Conservation (phyloP, 1,140 invertebrate genomes). For the Zeugodacus cucurbitae region DNA sequence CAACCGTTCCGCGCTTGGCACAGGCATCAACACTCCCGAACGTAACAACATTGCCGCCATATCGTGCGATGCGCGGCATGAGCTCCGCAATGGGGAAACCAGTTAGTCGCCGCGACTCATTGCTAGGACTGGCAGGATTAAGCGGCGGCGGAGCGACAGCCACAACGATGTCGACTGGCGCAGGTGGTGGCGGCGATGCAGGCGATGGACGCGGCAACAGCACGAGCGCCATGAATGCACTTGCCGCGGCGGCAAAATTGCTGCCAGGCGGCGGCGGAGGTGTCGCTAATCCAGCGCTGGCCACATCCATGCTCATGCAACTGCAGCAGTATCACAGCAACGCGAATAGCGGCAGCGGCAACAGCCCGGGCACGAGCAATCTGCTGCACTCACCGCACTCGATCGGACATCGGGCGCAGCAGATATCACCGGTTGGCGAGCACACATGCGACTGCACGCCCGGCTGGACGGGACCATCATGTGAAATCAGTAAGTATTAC, state of each 20-base stretch:
- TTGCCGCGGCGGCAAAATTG: conserved; percentile 45
- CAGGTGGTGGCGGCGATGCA: background rate
- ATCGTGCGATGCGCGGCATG: conserved; percentile 65
- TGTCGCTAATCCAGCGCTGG: background rate
- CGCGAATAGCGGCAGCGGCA: conserved; percentile 36
- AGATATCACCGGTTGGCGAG: conserved; percentile 59
- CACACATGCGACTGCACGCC: conserved; percentile 85
- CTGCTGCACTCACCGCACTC: conserved; percentile 38
- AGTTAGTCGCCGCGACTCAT: conserved; percentile 63
- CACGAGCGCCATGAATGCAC: conserved; percentile 46
- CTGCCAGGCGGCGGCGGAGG: conserved; percentile 25
- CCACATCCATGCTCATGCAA: conserved; percentile 23
- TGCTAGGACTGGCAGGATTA: conserved; percentile 52
- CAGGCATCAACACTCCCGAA: conserved; percentile 52
- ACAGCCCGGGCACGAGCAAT: conserved; percentile 41
- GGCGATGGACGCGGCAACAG: conserved; percentile 45
- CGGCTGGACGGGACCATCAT: conserved; percentile 87
- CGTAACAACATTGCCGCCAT: conserved; percentile 53
- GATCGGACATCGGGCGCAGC: conserved; percentile 43
- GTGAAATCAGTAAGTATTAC: conserved; percentile 74
- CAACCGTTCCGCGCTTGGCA: background rate
- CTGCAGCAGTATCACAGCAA: conserved; percentile 32
- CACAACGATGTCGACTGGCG: background rate
- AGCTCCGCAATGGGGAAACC: conserved; percentile 66
- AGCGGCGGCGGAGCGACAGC: background rate